phyloP scores from a whole-genome alignment of 2,888 invertebrate genomes.

The Trypoxylon attenuatum region DNA sequence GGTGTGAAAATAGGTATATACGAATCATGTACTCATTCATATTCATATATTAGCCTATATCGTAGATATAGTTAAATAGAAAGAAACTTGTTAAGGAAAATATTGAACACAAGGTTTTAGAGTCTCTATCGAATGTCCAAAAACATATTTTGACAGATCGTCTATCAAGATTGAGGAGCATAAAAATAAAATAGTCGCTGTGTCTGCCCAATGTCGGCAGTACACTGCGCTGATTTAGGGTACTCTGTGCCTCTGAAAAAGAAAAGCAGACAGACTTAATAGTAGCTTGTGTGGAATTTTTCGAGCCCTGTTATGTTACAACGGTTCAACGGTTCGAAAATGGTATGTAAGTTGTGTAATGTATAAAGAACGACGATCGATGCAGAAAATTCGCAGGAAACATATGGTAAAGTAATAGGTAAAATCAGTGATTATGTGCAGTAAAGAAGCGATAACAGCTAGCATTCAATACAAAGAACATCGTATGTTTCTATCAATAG shows the following conservation, averaged over 20 bases:
- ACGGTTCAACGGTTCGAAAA: conserved; percentile 29
- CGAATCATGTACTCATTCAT: too few relatives aligned
- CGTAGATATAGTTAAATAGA: not conserved
- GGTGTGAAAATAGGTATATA: too few relatives aligned
- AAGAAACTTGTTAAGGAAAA: not conserved
- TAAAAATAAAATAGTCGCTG: conserved; percentile 65
- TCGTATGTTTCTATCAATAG: conserved; percentile 11
- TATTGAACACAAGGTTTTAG: conserved; percentile 1
- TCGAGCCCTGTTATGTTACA: conserved; percentile 56
- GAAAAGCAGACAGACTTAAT: conserved; percentile 72
- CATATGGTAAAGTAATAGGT: conserved; percentile 5
- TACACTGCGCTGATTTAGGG: conserved; percentile 69
- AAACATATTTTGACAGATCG: not conserved
- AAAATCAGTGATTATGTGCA: too few relatives aligned
- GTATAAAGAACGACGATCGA: conserved; percentile 11
- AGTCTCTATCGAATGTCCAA: not conserved
- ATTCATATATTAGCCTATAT: not conserved
- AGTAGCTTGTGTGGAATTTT: conserved; percentile 64
- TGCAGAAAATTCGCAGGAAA: conserved; percentile 21
- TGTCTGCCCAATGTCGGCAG: conserved; percentile 72
- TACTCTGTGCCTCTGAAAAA: conserved; percentile 72
- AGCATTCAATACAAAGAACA: not conserved
- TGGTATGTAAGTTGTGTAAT: not conserved
- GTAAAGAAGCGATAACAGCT: conserved; percentile 13
- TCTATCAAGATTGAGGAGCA: conserved; percentile 43